phyloP scores from a whole-genome alignment of 2,888 invertebrate genomes.

The Erannis defoliaria region DNA sequence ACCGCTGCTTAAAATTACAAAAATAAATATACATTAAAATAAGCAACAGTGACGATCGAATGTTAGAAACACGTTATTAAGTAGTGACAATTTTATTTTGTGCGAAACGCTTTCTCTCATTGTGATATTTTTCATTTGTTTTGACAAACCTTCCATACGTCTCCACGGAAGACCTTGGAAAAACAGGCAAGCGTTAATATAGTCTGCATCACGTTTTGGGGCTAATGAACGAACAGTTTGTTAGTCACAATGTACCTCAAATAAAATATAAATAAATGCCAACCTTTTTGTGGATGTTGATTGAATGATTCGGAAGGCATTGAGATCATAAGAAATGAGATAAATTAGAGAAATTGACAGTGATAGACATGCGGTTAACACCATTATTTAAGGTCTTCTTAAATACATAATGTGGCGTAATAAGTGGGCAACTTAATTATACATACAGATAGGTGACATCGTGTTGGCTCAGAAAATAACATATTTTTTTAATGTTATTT shows the following conservation, averaged over 20 bases:
- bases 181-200: slow-evolving; percentile 81
- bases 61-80: slow-evolving; percentile 48
- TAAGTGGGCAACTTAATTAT: no score
- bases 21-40: slow-evolving; percentile 39
- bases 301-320: slow-evolving; percentile 22
- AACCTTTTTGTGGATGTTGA: no score
- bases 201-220: slow-evolving; percentile 76
- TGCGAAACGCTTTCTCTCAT: slow-evolving; percentile 77
- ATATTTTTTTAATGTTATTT: no score
- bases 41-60: slow-evolving; percentile 73
- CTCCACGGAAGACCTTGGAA: slow-evolving; percentile 89
- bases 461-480: no score
- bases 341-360: slow-evolving; percentile 7
- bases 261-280: slow-evolving; percentile 36
- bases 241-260: slow-evolving; percentile 55
- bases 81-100: slow-evolving; percentile 68
- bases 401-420: no score
- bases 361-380: slow-evolving; percentile 16
- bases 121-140: slow-evolving; percentile 73
- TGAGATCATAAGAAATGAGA: slow-evolving; percentile 17
- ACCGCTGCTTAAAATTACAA: slow-evolving; percentile 60
- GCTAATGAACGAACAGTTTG: slow-evolving; percentile 64
- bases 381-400: not conserved
- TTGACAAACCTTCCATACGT: slow-evolving; percentile 89
- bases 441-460: no score